These are phyloP conservation scores for Erebia aethiops DNA, from an alignment of 2,888 invertebrate species.

Conservation along the genomic window DNA sequence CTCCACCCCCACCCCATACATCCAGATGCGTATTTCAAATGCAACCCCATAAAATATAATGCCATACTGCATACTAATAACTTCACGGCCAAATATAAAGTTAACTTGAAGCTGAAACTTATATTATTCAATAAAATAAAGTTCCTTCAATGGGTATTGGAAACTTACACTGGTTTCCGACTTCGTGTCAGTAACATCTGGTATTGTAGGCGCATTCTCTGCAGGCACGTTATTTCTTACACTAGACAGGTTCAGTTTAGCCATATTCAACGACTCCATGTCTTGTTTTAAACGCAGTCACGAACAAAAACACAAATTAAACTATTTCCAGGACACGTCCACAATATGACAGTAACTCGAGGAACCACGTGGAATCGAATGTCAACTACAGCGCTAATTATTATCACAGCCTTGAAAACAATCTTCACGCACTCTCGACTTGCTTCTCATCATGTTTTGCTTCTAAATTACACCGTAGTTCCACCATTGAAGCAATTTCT, in stretches of 20 bases:
- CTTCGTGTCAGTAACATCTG: constrained; percentile 58
- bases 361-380: constrained; percentile 73
- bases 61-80: too few species aligned
- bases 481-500: constrained; percentile 30
- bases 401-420: constrained; percentile 40
- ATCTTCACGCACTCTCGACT: constrained; percentile 24
- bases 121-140: neutral
- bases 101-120: too few species aligned
- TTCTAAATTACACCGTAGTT: constrained; percentile 22
- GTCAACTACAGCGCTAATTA: constrained; percentile 57
- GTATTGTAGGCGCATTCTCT: constrained; percentile 55
- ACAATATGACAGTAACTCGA: constrained; percentile 63
- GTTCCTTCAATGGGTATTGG: constrained; percentile 16
- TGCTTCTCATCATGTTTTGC: constrained; percentile 18
- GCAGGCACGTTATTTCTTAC: constrained; percentile 60
- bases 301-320: constrained; percentile 48
- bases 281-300: constrained; percentile 46
- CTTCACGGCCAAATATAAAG: too few species aligned
- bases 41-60: too few species aligned
- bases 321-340: constrained; percentile 68
- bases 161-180: constrained; percentile 63
- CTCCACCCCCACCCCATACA: too few species aligned
- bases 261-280: constrained; percentile 77
- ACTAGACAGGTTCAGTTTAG: constrained; percentile 70
- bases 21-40: too few species aligned